Conservation (phyloP, 2,797 vertebrate species). For the Cuculus canorus region DNA sequence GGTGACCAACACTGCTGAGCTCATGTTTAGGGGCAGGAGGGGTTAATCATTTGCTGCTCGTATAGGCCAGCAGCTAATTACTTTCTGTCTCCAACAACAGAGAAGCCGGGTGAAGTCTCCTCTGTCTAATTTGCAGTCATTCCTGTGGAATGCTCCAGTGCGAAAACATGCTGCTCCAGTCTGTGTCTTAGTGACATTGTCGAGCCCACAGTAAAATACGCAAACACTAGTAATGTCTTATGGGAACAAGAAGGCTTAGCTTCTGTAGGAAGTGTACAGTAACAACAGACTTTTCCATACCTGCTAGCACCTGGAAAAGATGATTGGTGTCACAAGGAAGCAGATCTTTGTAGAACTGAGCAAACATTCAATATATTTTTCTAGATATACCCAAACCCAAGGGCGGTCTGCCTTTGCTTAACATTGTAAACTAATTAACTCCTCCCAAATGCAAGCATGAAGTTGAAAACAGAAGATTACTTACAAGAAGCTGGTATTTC, state of each 20-base stretch:
- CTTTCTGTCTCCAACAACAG: background rate
- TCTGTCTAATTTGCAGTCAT: conserved; percentile 28
- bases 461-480: background rate
- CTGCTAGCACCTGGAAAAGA: background rate
- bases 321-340: background rate
- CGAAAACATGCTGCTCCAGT: background rate
- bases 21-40: conserved; percentile 35
- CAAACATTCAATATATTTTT: background rate
- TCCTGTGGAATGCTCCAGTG: conserved; percentile 2
- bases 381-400: background rate
- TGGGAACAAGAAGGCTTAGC: background rate
- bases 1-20: conserved; percentile 25
- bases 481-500: background rate
- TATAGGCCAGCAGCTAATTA: conserved; percentile 59
- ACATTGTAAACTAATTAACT: background rate
- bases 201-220: background rate
- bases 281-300: background rate
- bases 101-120: conserved; percentile 28
- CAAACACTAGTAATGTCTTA: background rate
- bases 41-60: conserved; percentile 62
- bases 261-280: background rate
- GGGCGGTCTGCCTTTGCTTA: background rate
- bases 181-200: background rate
- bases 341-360: background rate
- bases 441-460: background rate